Evolutionary conservation across 92 coral and sea anemone species (phyloP).

Genomic region (Meandrina meandrites): DNA sequence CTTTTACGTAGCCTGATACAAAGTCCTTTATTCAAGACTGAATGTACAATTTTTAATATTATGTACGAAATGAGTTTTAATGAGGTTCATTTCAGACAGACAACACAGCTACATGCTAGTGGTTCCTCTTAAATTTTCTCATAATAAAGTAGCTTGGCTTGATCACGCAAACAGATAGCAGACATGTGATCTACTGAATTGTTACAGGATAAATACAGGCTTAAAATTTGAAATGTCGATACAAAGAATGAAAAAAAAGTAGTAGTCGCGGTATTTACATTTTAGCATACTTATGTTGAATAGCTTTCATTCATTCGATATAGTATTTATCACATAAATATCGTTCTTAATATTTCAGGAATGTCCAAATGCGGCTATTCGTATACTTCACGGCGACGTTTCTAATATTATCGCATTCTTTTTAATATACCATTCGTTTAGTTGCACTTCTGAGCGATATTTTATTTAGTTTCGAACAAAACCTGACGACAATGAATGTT

Average conservation of each 20-base stretch:
- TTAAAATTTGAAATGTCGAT: not conserved
- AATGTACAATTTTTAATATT: not conserved
- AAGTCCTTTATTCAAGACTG: not conserved
- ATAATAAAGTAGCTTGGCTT: not conserved
- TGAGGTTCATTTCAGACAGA: not conserved
- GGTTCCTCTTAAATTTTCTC: not conserved
- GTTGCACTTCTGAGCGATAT: not conserved
- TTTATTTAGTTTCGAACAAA: not conserved
- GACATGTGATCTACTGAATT: not conserved
- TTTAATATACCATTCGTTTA: not conserved
- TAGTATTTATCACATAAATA: not conserved
- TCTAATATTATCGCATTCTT: not conserved
- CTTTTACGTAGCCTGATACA: no score
- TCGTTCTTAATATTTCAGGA: slow-evolving; percentile 1
- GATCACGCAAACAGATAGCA: not conserved
- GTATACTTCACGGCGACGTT: not conserved
- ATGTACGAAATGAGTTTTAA: no score
- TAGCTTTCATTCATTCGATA: not conserved
- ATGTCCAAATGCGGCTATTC: not conserved
- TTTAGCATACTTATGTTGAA: not conserved
- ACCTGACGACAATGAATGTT: not conserved
- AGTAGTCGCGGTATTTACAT: not conserved
- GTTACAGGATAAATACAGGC: no score
- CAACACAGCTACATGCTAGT: not conserved
- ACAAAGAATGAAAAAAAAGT: not conserved